Conservation (phyloP, 2,113 vertebrate genomes). For the Crotalus horridus region DNA sequence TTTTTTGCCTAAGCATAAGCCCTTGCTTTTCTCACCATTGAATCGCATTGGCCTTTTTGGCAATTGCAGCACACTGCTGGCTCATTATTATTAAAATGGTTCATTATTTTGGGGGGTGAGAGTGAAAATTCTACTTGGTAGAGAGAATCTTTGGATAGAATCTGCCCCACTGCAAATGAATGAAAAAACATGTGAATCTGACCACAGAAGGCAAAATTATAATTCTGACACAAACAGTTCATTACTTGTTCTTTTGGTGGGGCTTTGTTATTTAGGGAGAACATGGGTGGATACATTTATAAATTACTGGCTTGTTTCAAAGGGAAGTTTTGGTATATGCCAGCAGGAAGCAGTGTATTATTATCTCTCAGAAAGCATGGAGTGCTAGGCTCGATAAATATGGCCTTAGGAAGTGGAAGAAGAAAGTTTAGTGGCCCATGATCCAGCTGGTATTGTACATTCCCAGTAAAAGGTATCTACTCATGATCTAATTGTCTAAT, state of each 20-base stretch:
- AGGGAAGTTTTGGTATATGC: neutral
- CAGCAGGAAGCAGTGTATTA: neutral
- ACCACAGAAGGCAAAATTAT: neutral
- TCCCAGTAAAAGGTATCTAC: neutral
- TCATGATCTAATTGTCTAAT: neutral
- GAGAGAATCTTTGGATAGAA: neutral
- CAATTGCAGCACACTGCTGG: neutral
- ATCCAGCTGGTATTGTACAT: neutral
- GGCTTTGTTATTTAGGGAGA: neutral
- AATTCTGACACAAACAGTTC: neutral
- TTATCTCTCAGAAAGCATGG: neutral
- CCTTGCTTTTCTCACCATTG: neutral
- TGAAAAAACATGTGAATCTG: neutral
- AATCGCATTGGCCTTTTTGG: neutral
- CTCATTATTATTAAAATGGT: neutral
- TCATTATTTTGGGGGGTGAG: neutral
- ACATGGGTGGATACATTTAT: neutral
- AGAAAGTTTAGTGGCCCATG: neutral
- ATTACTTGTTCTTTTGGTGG: neutral
- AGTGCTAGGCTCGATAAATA: neutral
- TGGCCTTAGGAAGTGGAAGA: neutral
- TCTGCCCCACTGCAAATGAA: neutral
- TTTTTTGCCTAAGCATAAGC: neutral
- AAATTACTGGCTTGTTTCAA: neutral
- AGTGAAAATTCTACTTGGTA: neutral